A percentile compares a stretch with the other conserved stretches of the same genome.
Conservation (phyloP, 2,113 vertebrate genomes). For the Meriones unguiculatus region DNA sequence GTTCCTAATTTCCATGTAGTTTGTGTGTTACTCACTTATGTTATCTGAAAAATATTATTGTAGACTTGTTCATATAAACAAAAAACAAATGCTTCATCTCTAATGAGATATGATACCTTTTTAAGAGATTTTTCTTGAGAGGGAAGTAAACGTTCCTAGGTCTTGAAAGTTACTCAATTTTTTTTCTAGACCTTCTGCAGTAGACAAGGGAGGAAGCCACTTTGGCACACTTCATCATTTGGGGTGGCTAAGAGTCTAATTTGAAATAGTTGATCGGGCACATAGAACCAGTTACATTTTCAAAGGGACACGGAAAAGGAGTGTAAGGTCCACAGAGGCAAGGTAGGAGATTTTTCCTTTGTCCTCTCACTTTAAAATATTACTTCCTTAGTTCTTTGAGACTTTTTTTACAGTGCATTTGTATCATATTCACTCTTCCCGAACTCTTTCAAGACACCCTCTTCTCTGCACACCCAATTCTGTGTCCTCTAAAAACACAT, state of each 20-base stretch:
- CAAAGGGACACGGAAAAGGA: background rate
- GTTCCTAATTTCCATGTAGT: slow-evolving; percentile 68
- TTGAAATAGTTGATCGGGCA: background rate
- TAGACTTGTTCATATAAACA: background rate
- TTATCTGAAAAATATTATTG: slow-evolving; percentile 14
- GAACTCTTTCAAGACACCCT: background rate
- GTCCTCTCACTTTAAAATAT: background rate
- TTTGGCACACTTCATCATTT: background rate
- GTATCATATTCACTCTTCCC: background rate
- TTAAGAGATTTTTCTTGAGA: background rate
- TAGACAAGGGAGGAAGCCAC: background rate
- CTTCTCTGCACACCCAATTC: background rate
- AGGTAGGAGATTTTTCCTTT: background rate
- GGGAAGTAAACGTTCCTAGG: background rate
- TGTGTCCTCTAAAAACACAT: background rate
- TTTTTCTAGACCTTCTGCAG: background rate
- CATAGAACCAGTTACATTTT: background rate
- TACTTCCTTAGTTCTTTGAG: background rate
- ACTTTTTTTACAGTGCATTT: background rate
- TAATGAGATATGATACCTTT: background rate
- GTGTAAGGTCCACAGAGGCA: background rate
- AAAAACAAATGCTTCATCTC: background rate
- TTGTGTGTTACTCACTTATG: background rate
- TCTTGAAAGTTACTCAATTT: background rate
- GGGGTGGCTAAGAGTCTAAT: background rate